Base-by-base conservation (phyloP, 1,140 invertebrate genomes). In the Meloidogyne exigua region DNA sequence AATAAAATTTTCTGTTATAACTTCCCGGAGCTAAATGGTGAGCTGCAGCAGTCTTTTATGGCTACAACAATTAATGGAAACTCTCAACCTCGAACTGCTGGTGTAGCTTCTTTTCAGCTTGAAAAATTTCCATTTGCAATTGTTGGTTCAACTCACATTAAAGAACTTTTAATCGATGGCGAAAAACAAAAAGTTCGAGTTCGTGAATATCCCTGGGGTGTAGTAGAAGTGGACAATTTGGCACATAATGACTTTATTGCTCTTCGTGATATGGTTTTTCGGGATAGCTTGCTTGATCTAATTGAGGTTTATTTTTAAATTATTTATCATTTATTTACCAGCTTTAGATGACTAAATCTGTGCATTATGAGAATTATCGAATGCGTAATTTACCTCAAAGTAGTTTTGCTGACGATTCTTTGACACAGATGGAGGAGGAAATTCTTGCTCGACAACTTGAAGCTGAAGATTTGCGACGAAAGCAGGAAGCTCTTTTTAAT, bases 1-100 rank as follows among this genome's bases (percentile, higher is more conserved):
- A 92, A 98, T 89, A 96, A 98, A 90, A 99, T 99, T 82, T 96
- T 96, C 89, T 95, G 99, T 80, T 99, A 99, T 89, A 95, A 98
- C 87, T 99, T 99, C 87, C 95, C 96, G 12, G 93, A 94, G 83
- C 89, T 90, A 42, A 94, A 96, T 49, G 18, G 18, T 49, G 44
- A 49, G 18, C 15, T 12, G 13, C 15, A 15, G 42, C 65, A 3
- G 25, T 11, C 28, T 32, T 2, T 32, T 32, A 3, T 32, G 28
- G 65, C 3, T 66, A 3, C 13, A 26, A 13, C 25, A 66, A n/a
- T 13, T 21, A 39, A 39, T 72, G 70, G 39, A 21, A 64, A 36
- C 26, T 9, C n/a, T 21, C 39, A 57, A 23, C 12, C 4, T 28
- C 11, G 21, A 1, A 5, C n/a, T 23, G 13, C 57, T 23, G 39